Base-by-base conservation (phyloP, 2,113 vertebrate species). In the Manacus vitellinus region DNA sequence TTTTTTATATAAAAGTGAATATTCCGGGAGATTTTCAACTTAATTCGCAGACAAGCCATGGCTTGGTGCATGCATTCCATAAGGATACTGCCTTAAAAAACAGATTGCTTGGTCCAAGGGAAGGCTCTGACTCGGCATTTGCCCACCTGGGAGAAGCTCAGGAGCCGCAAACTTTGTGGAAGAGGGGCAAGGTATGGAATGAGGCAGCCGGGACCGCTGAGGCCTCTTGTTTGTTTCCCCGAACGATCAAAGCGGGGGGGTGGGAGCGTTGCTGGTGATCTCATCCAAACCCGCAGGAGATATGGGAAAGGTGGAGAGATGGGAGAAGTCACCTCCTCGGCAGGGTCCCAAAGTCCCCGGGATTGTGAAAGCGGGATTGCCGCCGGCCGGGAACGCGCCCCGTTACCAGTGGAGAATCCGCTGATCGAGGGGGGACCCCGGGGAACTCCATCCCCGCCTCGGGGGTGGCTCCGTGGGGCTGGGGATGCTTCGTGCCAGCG, bases 401-500 rank as follows among this genome's bases (percentile, higher is more conserved):
- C 39, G 47, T 33, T 15, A 4, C 16, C 3, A 16, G 9, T 9
- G 33, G 9, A 81, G 23, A 44, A 30, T 14, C 16, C 78, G 0
- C 31, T 4, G 3, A 2, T 33, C n/a, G 46, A 1, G 37, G 74
- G 92, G 82, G 15, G 56, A 63, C 7, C 5, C 4, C 9, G 14
- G 44, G 6, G 35, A 14, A 65, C 4, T 19, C 31, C 41, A 12
- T 8, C 49, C 24, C 14, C 49, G 49, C 49, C 43, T 24, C 65
- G 75, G 17, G 2, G 2, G 10, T 3, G 37, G 56, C 33, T 37
- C 11, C 27, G 7, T 3, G 23, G 12, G 13, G 24, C 20, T 4
- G 18, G 18, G 15, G 4, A 5, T 24, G 35, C 33, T n/a, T 18
- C 0, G 3, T 10, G 54, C 44, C 37, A 0, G 55, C 4, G 7